Evolutionary conservation across 1,140 invertebrate species (phyloP), one percentile per base, ranked within the genome.

Genomic region (Drosophila pallidifrons): DNA sequence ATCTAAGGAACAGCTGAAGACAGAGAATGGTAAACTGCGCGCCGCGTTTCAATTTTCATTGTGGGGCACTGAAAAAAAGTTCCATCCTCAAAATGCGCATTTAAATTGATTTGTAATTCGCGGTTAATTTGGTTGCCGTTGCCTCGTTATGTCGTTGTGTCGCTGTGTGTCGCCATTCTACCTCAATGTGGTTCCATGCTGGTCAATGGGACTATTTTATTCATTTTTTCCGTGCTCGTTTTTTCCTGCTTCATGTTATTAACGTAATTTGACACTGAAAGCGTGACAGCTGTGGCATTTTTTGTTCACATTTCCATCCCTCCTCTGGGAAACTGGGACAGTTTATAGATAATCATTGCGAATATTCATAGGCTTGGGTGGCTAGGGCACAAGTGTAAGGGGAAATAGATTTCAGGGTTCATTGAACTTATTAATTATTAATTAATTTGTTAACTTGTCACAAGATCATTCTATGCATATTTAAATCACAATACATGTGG

Each of bases 21-120:
- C 4, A 43, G 46, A 16, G 65, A 41, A 49, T 71, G 43, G 6
- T 57, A 66, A 72, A 57, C 15, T 52, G 30, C 28, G 20, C 46
- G 46, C 45, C 35, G 54, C 54, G 16, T 52, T 59, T 66, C 54
- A 41, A 66, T 58, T 75, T 85, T 78, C 66, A 77, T 81, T 86
- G 75, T 68, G 65, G 43, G 35, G 66, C 47, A 54, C 67, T 70
- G 77, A 72, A 72, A 72, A 72, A 72, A 61, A 41, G 15, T 73
- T 70, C 65, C 41, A 7, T 20, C 28, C 65, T 61, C 71, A 55
- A 55, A 72, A 30, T 46, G 52, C 71, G 68, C 79, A 82, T 86
- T 86, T 86, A 82, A 86, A 86, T 86, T 86, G 82, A 86, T 86
- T 86, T 86, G 79, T 86, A 79, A 86, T 88, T 88, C 76, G 79